Evolutionary conservation across 2,888 invertebrate species (phyloP).

Genomic region (Hoplodrina blanda): DNA sequence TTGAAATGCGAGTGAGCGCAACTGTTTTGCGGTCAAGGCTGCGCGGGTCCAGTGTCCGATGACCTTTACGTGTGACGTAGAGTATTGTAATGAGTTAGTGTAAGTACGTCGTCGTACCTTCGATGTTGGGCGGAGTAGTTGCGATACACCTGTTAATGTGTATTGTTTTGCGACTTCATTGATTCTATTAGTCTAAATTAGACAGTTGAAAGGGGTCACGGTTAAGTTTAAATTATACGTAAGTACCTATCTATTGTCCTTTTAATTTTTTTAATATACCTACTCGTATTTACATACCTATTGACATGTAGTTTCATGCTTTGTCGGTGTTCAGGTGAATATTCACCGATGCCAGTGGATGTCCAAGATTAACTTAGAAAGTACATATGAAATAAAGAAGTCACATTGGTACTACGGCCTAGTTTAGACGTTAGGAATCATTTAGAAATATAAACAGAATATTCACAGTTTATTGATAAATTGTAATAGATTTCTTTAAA

Average conservation of each 20-base stretch:
- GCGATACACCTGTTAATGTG: conserved; percentile 36
- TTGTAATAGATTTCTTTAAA: no score
- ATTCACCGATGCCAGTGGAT: no score
- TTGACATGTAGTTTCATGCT: no score
- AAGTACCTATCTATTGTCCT: not conserved
- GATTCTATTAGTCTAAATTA: conserved; percentile 22
- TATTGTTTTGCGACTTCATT: conserved; percentile 30
- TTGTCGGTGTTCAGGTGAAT: no score
- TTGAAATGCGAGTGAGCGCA: conserved; percentile 83
- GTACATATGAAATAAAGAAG: no score
- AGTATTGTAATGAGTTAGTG: conserved; percentile 63
- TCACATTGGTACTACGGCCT: no score
- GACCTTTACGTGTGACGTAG: conserved; percentile 76
- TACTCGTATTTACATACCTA: no score
- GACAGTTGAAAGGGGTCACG: conserved; percentile 15
- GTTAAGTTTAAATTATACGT: not conserved
- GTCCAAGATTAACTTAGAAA: no score
- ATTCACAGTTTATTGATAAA: no score
- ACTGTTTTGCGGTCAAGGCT: conserved; percentile 87
- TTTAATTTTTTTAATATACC: not conserved
- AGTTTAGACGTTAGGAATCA: no score
- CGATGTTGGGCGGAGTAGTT: conserved; percentile 29
- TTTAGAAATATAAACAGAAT: no score
- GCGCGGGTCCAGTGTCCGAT: conserved; percentile 68
- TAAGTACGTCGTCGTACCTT: conserved; percentile 26